Percentiles rank a stretch among this genome's conserved stretches.
These are phyloP conservation scores for Gari tellinella DNA, from an alignment of 2,888 invertebrate species.

Conservation along the genomic window DNA sequence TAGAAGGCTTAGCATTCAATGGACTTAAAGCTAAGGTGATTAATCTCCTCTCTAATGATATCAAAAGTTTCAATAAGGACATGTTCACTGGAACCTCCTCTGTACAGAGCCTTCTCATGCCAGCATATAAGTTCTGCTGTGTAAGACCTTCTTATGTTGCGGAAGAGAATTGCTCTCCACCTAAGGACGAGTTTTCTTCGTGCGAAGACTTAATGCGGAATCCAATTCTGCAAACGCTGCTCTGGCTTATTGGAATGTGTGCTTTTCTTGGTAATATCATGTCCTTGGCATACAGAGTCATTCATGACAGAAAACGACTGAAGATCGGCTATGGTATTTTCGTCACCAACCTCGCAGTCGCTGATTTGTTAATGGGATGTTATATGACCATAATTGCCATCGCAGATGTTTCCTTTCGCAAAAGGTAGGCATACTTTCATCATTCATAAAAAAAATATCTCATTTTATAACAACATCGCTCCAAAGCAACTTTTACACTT, in stretches of 20 bases:
- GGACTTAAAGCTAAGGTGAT: conserved; percentile 8
- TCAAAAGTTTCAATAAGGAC: conserved; percentile 2
- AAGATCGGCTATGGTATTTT: conserved; percentile 49
- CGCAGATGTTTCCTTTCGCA: conserved; percentile 61
- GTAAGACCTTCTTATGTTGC: conserved; percentile 24
- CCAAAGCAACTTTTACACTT: too few species aligned
- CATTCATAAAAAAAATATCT: too few species aligned
- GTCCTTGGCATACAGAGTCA: conserved; percentile 42
- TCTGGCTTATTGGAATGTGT: conserved; percentile 61
- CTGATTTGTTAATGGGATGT: conserved; percentile 50
- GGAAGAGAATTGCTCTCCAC: conserved; percentile 61
- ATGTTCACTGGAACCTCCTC: conserved; percentile 17
- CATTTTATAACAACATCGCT: too few species aligned
- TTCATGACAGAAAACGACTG: conserved; percentile 23
- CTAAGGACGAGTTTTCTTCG: conserved; percentile 34
- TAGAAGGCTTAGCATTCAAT: conserved; percentile 8
- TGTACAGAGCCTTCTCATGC: conserved; percentile 2
- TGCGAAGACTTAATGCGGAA: conserved; percentile 67
- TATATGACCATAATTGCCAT: conserved; percentile 56
- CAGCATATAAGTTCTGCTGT: conserved; percentile 26
- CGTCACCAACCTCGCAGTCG: conserved; percentile 45
- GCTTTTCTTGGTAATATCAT: conserved; percentile 59
- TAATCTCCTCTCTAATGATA: conserved; percentile 2
- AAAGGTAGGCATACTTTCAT: too few species aligned
- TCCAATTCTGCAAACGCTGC: conserved; percentile 46